These are phyloP conservation scores for Pungitius pungitius DNA, from an alignment of 2,113 vertebrate species.

Conservation along the genomic window DNA sequence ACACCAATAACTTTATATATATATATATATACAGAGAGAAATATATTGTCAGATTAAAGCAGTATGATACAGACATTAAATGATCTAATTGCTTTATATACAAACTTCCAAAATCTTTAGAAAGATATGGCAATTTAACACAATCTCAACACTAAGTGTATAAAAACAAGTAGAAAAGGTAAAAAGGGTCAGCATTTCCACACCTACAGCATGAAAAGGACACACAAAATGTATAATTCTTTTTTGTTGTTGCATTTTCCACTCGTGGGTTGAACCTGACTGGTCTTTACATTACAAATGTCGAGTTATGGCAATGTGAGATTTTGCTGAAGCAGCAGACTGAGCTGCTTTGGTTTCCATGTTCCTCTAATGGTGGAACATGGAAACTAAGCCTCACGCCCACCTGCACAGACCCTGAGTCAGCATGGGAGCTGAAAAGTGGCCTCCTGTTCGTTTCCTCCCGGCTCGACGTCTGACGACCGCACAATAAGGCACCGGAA, in stretches of 20 bases:
- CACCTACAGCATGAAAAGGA: conserved; percentile 43
- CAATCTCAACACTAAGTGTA: conserved; percentile 56
- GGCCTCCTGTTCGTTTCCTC: conserved; percentile 60
- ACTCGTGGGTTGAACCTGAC: conserved; percentile 25
- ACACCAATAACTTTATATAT: conserved; percentile 43
- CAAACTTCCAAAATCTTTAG: conserved; percentile 40
- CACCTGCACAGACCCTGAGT: conserved; percentile 42
- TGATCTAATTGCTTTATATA: conserved; percentile 38
- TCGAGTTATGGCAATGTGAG: conserved; percentile 41
- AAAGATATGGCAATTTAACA: conserved; percentile 45
- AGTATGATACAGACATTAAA: conserved; percentile 44
- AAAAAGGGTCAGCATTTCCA: conserved; percentile 32
- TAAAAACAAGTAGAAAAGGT: conserved; percentile 65
- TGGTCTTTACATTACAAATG: conserved; percentile 53
- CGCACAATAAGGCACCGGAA: conserved; percentile 34
- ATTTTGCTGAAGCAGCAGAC: conserved; percentile 64
- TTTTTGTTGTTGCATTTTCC: conserved; percentile 33
- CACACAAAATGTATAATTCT: conserved; percentile 27
- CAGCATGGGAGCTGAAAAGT: conserved; percentile 28
- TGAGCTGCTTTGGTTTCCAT: conserved; percentile 28
- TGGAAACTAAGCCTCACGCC: conserved; percentile 9
- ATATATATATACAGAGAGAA: neutral
- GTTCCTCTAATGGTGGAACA: too few species aligned
- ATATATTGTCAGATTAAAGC: conserved; percentile 31
- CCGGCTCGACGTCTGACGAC: too few species aligned